phyloP scores from a whole-genome alignment of 2,888 invertebrate genomes.

The Itoplectis maculator region DNA sequence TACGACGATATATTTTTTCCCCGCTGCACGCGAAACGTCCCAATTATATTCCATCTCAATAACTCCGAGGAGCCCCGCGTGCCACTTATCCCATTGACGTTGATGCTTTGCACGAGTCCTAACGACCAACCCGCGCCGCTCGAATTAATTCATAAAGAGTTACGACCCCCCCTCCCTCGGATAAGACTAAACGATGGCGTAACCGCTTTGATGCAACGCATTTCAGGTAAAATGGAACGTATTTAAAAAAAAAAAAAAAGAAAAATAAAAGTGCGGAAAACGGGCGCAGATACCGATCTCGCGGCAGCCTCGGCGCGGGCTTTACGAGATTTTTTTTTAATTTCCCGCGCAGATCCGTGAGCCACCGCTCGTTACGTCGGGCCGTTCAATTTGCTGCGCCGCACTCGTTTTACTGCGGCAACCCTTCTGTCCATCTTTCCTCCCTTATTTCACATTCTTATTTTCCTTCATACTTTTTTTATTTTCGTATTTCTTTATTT shows the following conservation, averaged over 20 bases:
- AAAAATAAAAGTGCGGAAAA: not conserved
- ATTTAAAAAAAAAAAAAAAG: not conserved
- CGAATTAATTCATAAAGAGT: slow-evolving; percentile 14
- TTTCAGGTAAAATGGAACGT: not conserved
- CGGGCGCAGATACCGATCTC: slow-evolving; percentile 17
- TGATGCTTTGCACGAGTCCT: not conserved
- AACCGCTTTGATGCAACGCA: not conserved
- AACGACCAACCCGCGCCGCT: not conserved
- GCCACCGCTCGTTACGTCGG: slow-evolving; percentile 51
- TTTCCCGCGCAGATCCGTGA: slow-evolving; percentile 35
- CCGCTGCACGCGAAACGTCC: not conserved
- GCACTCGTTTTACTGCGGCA: slow-evolving; percentile 43
- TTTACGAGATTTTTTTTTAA: slow-evolving; percentile 60
- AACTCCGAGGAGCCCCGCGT: not conserved
- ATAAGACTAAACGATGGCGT: slow-evolving; percentile 13
- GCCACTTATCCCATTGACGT: slow-evolving; percentile 5
- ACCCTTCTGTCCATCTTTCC: slow-evolving; percentile 30
- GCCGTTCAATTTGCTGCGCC: slow-evolving; percentile 56
- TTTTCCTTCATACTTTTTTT: not conserved
- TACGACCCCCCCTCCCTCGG: not conserved
- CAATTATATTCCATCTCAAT: slow-evolving; percentile 13
- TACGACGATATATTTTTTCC: not conserved
- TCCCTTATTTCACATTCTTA: not conserved
- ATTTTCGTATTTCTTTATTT: not conserved
- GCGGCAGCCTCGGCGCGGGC: not conserved